A percentile compares a stretch with the other conserved stretches of the same genome.
These are phyloP conservation scores for Myripristis jacobus DNA, from an alignment of 2,797 vertebrate genomes.

Conservation along the genomic window DNA sequence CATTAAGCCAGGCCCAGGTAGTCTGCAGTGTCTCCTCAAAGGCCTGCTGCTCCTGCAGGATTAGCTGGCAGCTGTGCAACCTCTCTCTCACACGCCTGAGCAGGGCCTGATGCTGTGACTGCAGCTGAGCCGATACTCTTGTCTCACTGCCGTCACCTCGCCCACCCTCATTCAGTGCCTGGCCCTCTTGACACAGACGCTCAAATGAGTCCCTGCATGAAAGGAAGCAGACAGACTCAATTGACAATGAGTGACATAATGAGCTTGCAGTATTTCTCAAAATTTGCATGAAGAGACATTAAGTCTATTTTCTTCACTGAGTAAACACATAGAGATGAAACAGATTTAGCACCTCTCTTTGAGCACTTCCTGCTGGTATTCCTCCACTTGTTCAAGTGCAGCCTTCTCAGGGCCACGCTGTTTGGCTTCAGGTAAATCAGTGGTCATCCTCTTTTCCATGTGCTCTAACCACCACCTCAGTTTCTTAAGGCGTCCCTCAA, in stretches of 20 bases:
- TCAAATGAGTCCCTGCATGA: constrained; percentile 91
- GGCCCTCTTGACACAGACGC: constrained; percentile 90
- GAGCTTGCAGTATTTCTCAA: neutral
- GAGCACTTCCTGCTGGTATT: constrained; percentile 91
- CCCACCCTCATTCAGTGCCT: constrained; percentile 89
- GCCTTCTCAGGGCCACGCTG: constrained; percentile 90
- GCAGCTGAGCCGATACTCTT: constrained; percentile 88
- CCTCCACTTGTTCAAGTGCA: constrained; percentile 90
- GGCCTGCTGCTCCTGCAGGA: constrained; percentile 93
- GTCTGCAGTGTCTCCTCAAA: constrained; percentile 91
- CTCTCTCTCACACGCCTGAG: constrained; percentile 87
- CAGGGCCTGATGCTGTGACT: constrained; percentile 89
- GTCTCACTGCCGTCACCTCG: constrained; percentile 88
- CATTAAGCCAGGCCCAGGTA: constrained; percentile 91
- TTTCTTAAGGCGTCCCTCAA: constrained; percentile 91
- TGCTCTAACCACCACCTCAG: constrained; percentile 90
- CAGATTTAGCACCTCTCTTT: constrained; percentile 87
- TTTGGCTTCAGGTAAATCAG: constrained; percentile 88
- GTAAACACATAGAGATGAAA: neutral
- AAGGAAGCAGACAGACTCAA: neutral
- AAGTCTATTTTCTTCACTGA: neutral
- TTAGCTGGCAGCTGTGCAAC: constrained; percentile 88
- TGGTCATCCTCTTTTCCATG: constrained; percentile 90
- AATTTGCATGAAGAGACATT: neutral
- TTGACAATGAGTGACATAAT: too few species aligned